Base-by-base conservation (phyloP, 2,888 invertebrate genomes). In the Iphiclides podalirius region DNA sequence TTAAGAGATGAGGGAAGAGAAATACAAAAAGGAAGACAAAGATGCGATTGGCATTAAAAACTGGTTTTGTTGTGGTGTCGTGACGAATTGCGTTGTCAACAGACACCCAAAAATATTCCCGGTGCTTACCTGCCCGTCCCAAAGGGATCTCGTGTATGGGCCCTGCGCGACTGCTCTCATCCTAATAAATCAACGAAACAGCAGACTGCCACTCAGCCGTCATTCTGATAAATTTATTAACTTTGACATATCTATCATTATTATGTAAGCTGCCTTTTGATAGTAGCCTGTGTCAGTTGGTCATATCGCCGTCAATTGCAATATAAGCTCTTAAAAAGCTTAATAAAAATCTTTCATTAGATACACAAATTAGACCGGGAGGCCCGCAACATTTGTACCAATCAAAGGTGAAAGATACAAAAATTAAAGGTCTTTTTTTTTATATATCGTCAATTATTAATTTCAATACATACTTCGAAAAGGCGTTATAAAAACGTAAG, bases 171-270 rank as follows among this genome's bases (percentile, higher is more conserved):
- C n/a, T 68, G 63, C 72, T 72, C 70, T 53, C 71, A 66, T 75
- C 71, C 70, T 71, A 78, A 84, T 82, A 80, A 82, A 82, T 82
- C 80, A 81, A 71, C 63, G 67, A 61, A n/a, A n/a, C n/a, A n/a
- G 20, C 20, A 3, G 70, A 73, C 67, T 70, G 65, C 48, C 55
- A 53, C 33, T 28, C 38, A 13, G 16, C 61, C 69, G 70, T 76
- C 70, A 75, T 68, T 71, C 69, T 63, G 53, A 63, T 56, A 66
- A 69, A 70, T 76, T 72, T 71, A 55, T 58, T 49, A 43, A 54
- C 47, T 45, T 54, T 52, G 33, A 50, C 35, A 34, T 45, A 48
- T 35, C 45, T 37, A 39, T 35, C 35, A 26, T 34, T 13, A 28
- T 54, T 51, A 53, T 52, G 11, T 12, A 2, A 2, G 9, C 26